A percentile compares a stretch with the other conserved stretches of the same genome.
These are phyloP conservation scores for Drosophila putrida DNA, from an alignment of 2,888 invertebrate genomes.

Conservation along the genomic window DNA sequence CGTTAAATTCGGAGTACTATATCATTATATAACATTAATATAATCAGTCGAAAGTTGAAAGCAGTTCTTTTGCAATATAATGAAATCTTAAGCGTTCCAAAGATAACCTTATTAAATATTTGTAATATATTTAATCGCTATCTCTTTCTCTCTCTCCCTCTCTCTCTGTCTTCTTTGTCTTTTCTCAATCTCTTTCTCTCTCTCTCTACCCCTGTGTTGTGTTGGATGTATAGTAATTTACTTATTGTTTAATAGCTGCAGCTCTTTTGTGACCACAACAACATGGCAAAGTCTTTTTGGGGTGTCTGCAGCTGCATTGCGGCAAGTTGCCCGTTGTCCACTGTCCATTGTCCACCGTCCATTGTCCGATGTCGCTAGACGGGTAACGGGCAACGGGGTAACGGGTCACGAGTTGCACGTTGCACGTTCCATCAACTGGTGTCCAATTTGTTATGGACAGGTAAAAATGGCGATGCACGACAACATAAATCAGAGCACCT, in stretches of 20 bases:
- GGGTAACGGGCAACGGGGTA: background rate
- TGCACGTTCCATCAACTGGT: slow-evolving; percentile 70
- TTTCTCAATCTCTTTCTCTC: too few relatives aligned
- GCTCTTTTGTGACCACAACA: slow-evolving; percentile 34
- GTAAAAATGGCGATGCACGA: slow-evolving; percentile 71
- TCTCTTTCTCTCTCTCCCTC: background rate
- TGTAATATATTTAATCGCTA: too few relatives aligned
- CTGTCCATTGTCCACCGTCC: background rate
- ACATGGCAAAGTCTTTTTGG: slow-evolving; percentile 13
- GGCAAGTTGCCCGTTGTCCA: slow-evolving; percentile 59
- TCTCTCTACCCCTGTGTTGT: background rate
- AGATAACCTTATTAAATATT: too few relatives aligned
- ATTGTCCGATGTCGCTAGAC: background rate
- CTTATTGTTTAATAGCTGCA: slow-evolving; percentile 31
- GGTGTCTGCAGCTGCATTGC: slow-evolving; percentile 64
- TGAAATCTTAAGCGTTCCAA: too few relatives aligned
- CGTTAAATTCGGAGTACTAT: too few relatives aligned
- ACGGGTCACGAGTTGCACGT: slow-evolving; percentile 3
- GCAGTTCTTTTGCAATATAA: too few relatives aligned
- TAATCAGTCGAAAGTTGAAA: too few relatives aligned
- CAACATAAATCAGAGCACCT: slow-evolving; percentile 63
- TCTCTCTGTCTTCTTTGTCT: background rate
- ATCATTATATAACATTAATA: too few relatives aligned
- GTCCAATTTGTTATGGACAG: slow-evolving; percentile 76
- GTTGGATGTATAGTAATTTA: slow-evolving; percentile 10